Percentiles rank a stretch among this genome's conserved stretches.
Evolutionary conservation across 2,797 vertebrate species (phyloP).

Genomic region (Oophaga sylvatica): DNA sequence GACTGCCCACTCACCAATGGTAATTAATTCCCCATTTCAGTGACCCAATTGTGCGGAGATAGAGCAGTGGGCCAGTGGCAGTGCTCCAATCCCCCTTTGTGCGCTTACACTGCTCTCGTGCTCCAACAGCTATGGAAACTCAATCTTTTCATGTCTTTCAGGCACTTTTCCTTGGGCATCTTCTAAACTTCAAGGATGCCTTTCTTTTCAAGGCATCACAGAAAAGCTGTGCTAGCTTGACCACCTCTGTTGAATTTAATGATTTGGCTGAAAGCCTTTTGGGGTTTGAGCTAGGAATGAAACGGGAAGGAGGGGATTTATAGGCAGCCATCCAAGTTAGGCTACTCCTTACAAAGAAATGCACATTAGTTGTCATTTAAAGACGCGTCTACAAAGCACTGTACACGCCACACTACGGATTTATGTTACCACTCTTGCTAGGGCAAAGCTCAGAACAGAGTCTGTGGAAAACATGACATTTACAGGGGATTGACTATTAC

Average conservation of each 20-base stretch:
- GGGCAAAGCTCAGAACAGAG: conserved; percentile 15
- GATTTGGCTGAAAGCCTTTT: conserved; percentile 79
- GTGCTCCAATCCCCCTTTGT: conserved; percentile 78
- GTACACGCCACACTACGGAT: neutral
- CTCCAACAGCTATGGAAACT: conserved; percentile 82
- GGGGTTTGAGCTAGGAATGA: conserved; percentile 59
- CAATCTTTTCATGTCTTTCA: conserved; percentile 85
- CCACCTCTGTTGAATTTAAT: conserved; percentile 84
- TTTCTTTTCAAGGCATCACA: conserved; percentile 76
- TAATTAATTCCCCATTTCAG: conserved; percentile 87
- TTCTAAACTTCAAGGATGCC: conserved; percentile 83
- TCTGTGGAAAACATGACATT: neutral
- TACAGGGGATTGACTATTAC: neutral
- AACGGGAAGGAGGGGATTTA: conserved; percentile 68
- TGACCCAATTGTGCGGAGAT: conserved; percentile 84
- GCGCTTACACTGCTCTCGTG: conserved; percentile 79
- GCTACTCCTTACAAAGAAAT: conserved; percentile 58
- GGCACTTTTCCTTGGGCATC: conserved; percentile 82
- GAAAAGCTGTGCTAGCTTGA: conserved; percentile 80
- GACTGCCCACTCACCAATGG: conserved; percentile 83
- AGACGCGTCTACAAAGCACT: conserved; percentile 62
- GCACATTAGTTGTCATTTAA: conserved; percentile 59
- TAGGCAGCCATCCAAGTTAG: conserved; percentile 65
- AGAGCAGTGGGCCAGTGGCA: conserved; percentile 78
- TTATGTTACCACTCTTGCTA: neutral